Evolutionary conservation across 2,797 vertebrate species (phyloP).

Genomic region (Melanotaenia maccullochi): DNA sequence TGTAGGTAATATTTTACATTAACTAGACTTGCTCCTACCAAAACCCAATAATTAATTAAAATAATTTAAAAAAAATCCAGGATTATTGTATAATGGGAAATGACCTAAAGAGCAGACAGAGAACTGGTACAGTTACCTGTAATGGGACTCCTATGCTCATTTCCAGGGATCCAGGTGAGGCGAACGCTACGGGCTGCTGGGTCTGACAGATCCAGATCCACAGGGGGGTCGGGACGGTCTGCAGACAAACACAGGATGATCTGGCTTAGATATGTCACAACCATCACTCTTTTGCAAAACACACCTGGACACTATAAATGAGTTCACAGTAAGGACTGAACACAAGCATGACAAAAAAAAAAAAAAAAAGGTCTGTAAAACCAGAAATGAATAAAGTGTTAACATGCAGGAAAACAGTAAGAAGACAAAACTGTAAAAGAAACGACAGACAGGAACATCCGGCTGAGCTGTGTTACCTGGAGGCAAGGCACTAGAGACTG

Average conservation of each 20-base stretch:
- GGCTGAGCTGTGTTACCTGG: conserved; percentile 80
- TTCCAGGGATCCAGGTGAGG: conserved; percentile 94
- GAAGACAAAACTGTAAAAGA: neutral
- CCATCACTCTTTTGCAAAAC: conserved; percentile 14
- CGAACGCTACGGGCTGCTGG: conserved; percentile 88
- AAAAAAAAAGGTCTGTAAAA: neutral
- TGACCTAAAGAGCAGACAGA: too few relatives aligned
- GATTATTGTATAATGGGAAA: too few relatives aligned
- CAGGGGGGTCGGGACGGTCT: conserved; percentile 91
- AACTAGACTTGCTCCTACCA: too few relatives aligned
- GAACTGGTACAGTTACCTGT: conserved; percentile 78
- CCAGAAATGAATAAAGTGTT: neutral
- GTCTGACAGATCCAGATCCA: conserved; percentile 92
- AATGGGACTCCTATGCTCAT: conserved; percentile 92
- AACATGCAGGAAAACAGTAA: neutral
- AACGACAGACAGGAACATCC: conserved; percentile 20
- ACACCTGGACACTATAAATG: neutral
- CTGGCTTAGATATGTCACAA: neutral
- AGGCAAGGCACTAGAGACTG: conserved; percentile 86
- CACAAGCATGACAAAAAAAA: neutral
- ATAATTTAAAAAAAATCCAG: too few relatives aligned
- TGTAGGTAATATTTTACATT: too few relatives aligned
- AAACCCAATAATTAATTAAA: too few relatives aligned
- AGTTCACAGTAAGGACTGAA: neutral
- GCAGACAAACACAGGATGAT: conserved; percentile 26